Base-by-base conservation (phyloP, 2,888 invertebrate genomes). In the Drosophila gaucha region DNA sequence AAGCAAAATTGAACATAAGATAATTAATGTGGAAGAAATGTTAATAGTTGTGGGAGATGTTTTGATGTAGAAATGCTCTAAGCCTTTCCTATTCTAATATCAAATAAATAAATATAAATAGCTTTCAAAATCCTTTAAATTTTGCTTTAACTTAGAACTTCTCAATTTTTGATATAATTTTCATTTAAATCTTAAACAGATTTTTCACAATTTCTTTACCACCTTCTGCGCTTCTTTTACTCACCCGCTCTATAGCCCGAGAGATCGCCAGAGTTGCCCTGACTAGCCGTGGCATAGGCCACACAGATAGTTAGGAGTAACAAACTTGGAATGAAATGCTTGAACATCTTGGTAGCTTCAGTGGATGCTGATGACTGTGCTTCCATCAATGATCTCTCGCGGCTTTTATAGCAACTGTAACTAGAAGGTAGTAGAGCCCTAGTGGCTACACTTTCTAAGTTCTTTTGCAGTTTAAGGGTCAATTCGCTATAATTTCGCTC, bases 291-390 rank as follows among this genome's bases (percentile, higher is more conserved):
- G 38, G 41, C 36, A 2, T 58, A 5, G 6, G 55, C 67, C 14
- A 65, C 16, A 22, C 31, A 63, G 6, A 38, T 26, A 5, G 56
- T 33, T 9, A 74, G 5, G 5, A 74, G 9, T 16, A 77, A 24
- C 3, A 59, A 12, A 30, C 52, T 44, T 1, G 67, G 18, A 22
- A 43, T 18, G 12, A 28, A 62, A 43, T 70, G 67, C 39, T 49
- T 70, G n/a, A 51, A 38, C 78, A 57, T 74, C 55, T 69, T 55
- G 9, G 6, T 16, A 50, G 44, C 43, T 72, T 65, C 63, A 59
- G 41, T 30, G 38, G 26, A 10, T 14, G 56, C 18, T 59, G 56
- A 16, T 64, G 73, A 80, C 84, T 80, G 67, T 79, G 73, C 55
- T 65, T 30, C 10, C 18, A 35, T 1, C 14, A 12, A n/a, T 20